Conservation (phyloP, 2,113 vertebrate genomes). For the Oophaga pumilio region DNA sequence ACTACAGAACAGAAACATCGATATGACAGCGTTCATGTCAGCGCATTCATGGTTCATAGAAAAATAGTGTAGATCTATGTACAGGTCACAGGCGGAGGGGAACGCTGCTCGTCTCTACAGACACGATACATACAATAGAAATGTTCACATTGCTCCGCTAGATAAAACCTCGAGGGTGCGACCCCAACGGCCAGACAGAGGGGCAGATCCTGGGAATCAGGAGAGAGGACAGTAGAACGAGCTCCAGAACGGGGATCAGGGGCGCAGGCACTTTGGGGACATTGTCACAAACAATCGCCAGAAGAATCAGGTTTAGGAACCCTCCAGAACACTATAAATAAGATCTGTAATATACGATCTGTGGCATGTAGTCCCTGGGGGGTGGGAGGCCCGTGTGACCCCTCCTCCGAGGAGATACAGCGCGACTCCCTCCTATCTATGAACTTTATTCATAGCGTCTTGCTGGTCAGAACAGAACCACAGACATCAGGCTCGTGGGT, state of each 20-base stretch:
- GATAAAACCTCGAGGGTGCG: neutral
- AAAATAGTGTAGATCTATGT: neutral
- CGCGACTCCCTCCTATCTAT: neutral
- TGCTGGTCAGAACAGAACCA: no score
- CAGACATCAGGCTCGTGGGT: no score
- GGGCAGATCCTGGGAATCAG: neutral
- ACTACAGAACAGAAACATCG: neutral
- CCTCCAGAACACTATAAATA: no score
- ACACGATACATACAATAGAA: neutral
- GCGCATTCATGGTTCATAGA: neutral
- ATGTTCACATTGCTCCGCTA: neutral
- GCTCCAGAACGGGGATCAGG: neutral
- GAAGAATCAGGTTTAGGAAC: no score
- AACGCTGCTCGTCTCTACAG: neutral
- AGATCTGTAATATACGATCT: no score
- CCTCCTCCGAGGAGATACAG: no score
- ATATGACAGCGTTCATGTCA: neutral
- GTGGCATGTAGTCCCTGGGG: no score
- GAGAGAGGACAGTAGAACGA: slow-evolving; percentile 56
- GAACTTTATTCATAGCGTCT: neutral
- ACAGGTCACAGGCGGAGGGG: neutral
- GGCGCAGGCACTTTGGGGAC: no score
- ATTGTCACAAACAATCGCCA: neutral
- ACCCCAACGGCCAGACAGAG: neutral
- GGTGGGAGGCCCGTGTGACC: neutral